Percentiles rank a stretch among this genome's conserved stretches.
phyloP scores from a whole-genome alignment of 2,113 vertebrate species.

The Tricholaema leucomelas region DNA sequence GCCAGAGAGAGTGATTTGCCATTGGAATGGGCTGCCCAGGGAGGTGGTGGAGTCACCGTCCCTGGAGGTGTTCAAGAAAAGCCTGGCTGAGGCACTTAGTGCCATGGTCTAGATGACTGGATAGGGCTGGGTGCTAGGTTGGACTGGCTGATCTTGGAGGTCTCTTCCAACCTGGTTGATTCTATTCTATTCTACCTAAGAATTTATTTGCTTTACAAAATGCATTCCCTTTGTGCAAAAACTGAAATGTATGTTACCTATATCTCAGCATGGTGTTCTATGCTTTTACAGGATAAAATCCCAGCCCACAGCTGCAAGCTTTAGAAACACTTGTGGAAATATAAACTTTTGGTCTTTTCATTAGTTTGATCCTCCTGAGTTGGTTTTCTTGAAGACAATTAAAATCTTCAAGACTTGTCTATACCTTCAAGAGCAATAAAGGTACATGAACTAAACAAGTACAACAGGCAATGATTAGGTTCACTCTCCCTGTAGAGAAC shows the following conservation, averaged over 20 bases:
- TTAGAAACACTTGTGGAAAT: background rate
- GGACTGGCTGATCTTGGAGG: no score
- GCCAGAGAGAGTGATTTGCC: no score
- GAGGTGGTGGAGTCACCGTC: no score
- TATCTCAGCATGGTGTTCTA: background rate
- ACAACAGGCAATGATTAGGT: background rate
- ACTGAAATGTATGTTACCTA: background rate
- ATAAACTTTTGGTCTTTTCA: background rate
- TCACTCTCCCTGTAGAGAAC: background rate
- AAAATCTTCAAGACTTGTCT: background rate
- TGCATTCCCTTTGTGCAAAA: background rate
- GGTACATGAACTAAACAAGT: background rate
- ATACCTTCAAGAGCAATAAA: background rate
- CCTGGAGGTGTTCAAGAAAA: no score
- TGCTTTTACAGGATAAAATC: background rate
- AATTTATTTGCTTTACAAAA: background rate
- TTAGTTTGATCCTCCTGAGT: background rate
- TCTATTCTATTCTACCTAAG: background rate
- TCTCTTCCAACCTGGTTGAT: no score
- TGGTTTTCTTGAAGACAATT: background rate
- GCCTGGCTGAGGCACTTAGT: no score
- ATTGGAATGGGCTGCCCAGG: no score
- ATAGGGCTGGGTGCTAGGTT: no score
- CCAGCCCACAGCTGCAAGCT: background rate
- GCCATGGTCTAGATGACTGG: no score